Percentiles rank a stretch among this genome's conserved stretches.
Conservation (phyloP, 2,113 vertebrate genomes). For the Rhynchomys soricoides region DNA sequence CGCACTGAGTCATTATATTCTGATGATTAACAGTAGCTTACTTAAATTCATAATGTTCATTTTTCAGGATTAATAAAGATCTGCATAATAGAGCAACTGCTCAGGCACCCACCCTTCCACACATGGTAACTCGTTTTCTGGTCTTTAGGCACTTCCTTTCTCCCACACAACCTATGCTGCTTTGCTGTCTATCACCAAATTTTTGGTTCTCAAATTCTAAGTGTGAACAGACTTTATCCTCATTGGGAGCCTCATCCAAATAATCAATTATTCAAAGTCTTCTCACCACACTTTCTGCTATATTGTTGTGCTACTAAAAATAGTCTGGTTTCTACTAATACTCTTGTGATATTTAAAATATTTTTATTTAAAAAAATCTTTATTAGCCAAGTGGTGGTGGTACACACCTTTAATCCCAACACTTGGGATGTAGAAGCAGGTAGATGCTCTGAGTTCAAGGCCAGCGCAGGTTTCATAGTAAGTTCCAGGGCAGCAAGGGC, state of each 20-base stretch:
- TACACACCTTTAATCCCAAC: neutral
- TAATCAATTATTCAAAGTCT: neutral
- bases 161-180: neutral
- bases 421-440: neutral
- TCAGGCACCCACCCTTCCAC: neutral
- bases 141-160: neutral
- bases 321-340: neutral
- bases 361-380: neutral
- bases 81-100: neutral
- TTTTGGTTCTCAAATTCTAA: neutral
- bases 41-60: neutral
- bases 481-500: neutral
- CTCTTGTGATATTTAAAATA: neutral
- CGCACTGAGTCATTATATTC: neutral
- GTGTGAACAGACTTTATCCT: neutral
- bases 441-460: neutral
- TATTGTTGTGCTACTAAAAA: too few relatives aligned
- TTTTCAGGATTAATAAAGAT: neutral
- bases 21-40: neutral
- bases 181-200: neutral
- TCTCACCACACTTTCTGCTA: neutral
- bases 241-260: neutral
- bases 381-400: neutral
- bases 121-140: neutral
- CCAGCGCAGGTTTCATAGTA: neutral